Percentiles rank a stretch among this genome's conserved stretches.
These are phyloP conservation scores for Platerodrilus igneus DNA, from an alignment of 2,888 invertebrate species.

Conservation along the genomic window DNA sequence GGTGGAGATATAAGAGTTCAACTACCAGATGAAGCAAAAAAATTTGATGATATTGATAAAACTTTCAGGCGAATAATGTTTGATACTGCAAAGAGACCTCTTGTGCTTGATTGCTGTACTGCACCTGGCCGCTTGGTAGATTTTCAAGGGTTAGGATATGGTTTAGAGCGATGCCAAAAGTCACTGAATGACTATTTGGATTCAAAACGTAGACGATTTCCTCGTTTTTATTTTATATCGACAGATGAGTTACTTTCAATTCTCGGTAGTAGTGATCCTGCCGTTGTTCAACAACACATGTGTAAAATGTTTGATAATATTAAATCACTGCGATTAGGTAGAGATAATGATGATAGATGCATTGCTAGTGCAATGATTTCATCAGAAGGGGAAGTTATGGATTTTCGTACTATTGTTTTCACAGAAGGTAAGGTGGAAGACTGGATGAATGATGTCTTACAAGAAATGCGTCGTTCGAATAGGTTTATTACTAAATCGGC, in stretches of 20 bases:
- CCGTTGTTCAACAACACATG: slow-evolving; percentile 87
- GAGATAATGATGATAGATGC: slow-evolving; percentile 61
- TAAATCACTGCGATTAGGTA: slow-evolving; percentile 64
- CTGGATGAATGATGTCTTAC: slow-evolving; percentile 85
- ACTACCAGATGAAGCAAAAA: slow-evolving; percentile 83
- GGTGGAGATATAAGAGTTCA: slow-evolving; percentile 84
- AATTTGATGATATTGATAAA: slow-evolving; percentile 85
- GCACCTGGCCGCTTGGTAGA: slow-evolving; percentile 69
- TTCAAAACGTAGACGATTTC: slow-evolving; percentile 81
- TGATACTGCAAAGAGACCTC: slow-evolving; percentile 74
- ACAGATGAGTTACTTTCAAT: slow-evolving; percentile 88
- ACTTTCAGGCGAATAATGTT: slow-evolving; percentile 77
- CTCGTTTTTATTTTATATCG: slow-evolving; percentile 90
- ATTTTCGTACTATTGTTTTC: slow-evolving; percentile 64
- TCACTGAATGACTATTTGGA: slow-evolving; percentile 87
- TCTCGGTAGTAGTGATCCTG: slow-evolving; percentile 78
- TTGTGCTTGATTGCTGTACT: slow-evolving; percentile 75
- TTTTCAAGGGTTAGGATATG: slow-evolving; percentile 65
- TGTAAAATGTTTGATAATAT: slow-evolving; percentile 96
- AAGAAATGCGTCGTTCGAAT: slow-evolving; percentile 81
- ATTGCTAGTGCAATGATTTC: slow-evolving; percentile 82
- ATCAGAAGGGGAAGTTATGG: slow-evolving; percentile 83
- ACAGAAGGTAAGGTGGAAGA: slow-evolving; percentile 83
- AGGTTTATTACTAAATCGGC: slow-evolving; percentile 82
- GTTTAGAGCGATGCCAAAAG: slow-evolving; percentile 86